These are phyloP conservation scores for Blastobasis lacticolella DNA, from an alignment of 2,888 invertebrate genomes.

Conservation along the genomic window DNA sequence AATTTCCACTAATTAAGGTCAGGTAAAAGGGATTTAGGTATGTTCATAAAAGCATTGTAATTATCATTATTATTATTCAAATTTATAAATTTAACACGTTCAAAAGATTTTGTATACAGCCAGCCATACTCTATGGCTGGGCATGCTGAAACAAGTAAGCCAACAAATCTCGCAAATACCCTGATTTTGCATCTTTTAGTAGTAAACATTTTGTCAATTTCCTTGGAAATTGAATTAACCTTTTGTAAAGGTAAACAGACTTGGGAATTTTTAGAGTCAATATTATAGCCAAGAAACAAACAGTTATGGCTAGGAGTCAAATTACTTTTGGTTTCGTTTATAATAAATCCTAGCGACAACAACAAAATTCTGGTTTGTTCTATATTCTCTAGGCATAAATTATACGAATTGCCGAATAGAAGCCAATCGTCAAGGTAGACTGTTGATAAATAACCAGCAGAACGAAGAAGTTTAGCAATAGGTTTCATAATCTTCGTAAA, in stretches of 20 bases:
- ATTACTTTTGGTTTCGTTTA: constrained; percentile 7
- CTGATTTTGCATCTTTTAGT: constrained; percentile 5
- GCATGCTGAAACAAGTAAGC: not conserved
- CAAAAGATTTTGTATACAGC: not conserved
- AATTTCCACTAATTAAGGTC: not conserved
- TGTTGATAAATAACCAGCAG: not conserved
- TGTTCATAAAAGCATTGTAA: not conserved
- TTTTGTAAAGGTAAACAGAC: constrained; percentile 6
- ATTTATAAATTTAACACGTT: not conserved
- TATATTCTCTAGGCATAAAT: not conserved
- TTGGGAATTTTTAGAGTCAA: constrained; percentile 3
- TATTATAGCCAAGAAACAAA: constrained; percentile 5
- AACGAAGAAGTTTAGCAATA: not conserved
- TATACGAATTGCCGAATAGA: not conserved
- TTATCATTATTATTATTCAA: not conserved
- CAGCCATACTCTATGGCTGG: not conserved
- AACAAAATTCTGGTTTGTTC: not conserved
- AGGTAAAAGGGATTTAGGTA: not conserved
- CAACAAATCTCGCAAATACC: constrained; percentile 8
- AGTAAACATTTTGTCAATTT: not conserved
- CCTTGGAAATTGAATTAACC: not conserved
- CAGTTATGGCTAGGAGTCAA: constrained; percentile 1
- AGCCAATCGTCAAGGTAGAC: constrained; percentile 2
- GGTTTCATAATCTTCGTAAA: constrained; percentile 10
- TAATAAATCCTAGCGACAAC: constrained; percentile 6